Conservation (phyloP, 2,888 invertebrate genomes). For the Eupithecia inturbata region DNA sequence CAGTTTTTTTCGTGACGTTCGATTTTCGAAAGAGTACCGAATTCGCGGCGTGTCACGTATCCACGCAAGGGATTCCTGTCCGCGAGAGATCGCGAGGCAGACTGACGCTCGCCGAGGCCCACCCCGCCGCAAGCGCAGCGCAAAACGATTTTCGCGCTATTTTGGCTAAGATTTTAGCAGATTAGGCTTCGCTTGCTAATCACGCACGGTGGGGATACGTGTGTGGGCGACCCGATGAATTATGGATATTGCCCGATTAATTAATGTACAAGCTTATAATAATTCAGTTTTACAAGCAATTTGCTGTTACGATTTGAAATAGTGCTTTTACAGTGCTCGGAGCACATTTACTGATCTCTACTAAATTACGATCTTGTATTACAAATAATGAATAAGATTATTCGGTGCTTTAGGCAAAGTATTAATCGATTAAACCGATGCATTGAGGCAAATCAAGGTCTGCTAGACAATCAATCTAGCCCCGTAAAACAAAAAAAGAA, state of each 20-base stretch:
- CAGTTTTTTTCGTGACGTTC: slow-evolving; percentile 51
- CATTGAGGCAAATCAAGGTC: not conserved
- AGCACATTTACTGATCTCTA: slow-evolving; percentile 20
- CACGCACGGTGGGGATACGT: slow-evolving; percentile 67
- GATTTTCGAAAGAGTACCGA: slow-evolving; percentile 68
- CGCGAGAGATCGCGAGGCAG: slow-evolving; percentile 78
- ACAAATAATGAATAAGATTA: slow-evolving; percentile 2
- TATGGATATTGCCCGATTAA: slow-evolving; percentile 65
- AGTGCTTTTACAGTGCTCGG: slow-evolving; percentile 27
- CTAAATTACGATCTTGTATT: slow-evolving; percentile 19
- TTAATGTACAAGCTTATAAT: slow-evolving; percentile 60
- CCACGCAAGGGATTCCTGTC: slow-evolving; percentile 72
- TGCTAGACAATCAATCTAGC: not conserved
- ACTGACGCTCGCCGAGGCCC: slow-evolving; percentile 78
- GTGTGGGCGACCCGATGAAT: slow-evolving; percentile 74
- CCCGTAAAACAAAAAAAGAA: not conserved
- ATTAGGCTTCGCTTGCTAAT: slow-evolving; percentile 81
- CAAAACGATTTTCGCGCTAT: slow-evolving; percentile 83
- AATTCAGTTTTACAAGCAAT: slow-evolving; percentile 59
- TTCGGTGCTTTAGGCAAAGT: not conserved
- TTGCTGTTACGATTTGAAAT: slow-evolving; percentile 46
- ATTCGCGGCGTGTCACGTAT: slow-evolving; percentile 65
- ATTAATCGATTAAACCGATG: not conserved
- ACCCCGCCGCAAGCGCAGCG: slow-evolving; percentile 76
- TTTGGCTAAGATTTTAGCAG: slow-evolving; percentile 82